phyloP scores from a whole-genome alignment of 2,113 vertebrate species.

The Alosa alosa region DNA sequence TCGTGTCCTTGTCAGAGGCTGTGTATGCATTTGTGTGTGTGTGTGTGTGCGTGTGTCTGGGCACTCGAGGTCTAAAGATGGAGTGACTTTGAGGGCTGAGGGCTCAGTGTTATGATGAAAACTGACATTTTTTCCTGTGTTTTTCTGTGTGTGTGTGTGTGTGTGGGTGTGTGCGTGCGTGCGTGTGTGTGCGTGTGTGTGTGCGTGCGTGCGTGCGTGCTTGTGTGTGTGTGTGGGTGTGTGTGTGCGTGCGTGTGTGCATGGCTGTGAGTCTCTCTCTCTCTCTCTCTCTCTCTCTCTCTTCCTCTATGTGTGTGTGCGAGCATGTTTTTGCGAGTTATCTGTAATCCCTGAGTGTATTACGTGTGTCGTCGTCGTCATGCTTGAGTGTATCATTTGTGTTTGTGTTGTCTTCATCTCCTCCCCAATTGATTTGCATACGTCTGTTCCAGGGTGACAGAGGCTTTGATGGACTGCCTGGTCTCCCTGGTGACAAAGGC shows the following conservation, averaged over 20 bases:
- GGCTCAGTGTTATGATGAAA: not conserved
- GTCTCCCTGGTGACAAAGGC: conserved; percentile 86
- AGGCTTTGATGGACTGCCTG: conserved; percentile 88
- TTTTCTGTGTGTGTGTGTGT: conserved; percentile 11
- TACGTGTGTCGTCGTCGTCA: not conserved
- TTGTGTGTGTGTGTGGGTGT: conserved; percentile 4
- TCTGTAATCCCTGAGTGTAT: not conserved
- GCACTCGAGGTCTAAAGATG: not conserved
- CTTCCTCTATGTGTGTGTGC: conserved; percentile 11
- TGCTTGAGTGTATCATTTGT: conserved; percentile 28
- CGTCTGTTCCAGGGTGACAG: conserved; percentile 79
- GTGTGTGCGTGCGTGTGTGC: conserved; percentile 30
- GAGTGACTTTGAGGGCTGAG: not conserved
- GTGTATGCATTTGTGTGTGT: conserved; percentile 20
- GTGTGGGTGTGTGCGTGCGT: too few relatives aligned
- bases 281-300: not conserved
- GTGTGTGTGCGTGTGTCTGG: not conserved
- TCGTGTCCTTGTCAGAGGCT: conserved; percentile 21
- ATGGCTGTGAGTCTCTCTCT: not conserved
- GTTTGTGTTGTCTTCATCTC: not conserved
- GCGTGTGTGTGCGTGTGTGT: conserved; percentile 15
- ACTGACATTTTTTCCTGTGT: not conserved
- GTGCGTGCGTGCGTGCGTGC: conserved; percentile 30
- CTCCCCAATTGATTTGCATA: conserved; percentile 46
- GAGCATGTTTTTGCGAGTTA: conserved; percentile 27